Conservation (phyloP, 2,113 vertebrate species). For the Lethenteron reissneri region DNA sequence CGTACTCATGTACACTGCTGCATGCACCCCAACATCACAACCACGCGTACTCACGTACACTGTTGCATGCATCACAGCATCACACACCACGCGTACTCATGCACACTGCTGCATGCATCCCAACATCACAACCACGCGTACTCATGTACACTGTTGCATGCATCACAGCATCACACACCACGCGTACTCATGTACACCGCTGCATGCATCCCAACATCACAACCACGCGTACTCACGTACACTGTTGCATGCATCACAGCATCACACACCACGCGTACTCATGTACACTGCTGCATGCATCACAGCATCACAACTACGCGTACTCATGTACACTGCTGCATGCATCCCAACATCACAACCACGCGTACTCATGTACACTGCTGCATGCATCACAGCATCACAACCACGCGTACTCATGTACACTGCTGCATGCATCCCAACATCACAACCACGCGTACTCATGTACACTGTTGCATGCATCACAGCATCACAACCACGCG, state of each 20-base stretch:
- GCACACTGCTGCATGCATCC: too few relatives aligned
- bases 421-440: neutral
- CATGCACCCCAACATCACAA: neutral
- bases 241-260: too few relatives aligned
- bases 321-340: neutral
- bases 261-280: too few relatives aligned
- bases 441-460: neutral
- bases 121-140: too few relatives aligned
- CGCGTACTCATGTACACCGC: too few relatives aligned
- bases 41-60: neutral
- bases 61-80: too few relatives aligned
- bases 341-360: neutral
- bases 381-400: neutral
- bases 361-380: neutral
- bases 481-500: neutral
- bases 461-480: neutral
- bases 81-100: too few relatives aligned
- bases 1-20: neutral
- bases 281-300: too few relatives aligned
- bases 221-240: too few relatives aligned
- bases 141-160: too few relatives aligned
- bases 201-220: too few relatives aligned
- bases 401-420: neutral
- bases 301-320: neutral
- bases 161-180: too few relatives aligned